phyloP scores from a whole-genome alignment of 2,888 invertebrate genomes.

The Xanthia togata region DNA sequence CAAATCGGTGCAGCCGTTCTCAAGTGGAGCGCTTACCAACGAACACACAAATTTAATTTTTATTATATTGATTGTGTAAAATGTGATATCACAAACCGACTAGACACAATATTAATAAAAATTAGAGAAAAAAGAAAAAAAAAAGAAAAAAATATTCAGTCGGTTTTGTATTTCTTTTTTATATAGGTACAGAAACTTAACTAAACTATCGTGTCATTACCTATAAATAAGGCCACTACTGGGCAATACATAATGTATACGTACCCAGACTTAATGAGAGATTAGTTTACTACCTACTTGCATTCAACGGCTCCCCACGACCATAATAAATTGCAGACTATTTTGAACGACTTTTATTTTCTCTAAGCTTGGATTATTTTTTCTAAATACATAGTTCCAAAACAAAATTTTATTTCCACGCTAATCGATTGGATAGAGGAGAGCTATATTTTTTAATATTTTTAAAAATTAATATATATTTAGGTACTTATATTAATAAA shows the following conservation, averaged over 20 bases:
- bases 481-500: too few relatives aligned
- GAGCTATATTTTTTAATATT: background rate
- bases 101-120: too few relatives aligned
- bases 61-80: too few relatives aligned
- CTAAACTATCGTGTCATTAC: background rate
- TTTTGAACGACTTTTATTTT: background rate
- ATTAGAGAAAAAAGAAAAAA: too few relatives aligned
- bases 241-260: background rate
- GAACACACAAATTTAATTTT: too few relatives aligned
- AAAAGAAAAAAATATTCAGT: too few relatives aligned
- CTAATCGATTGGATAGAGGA: background rate
- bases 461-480: too few relatives aligned
- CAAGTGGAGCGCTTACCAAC: too few relatives aligned
- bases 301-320: constrained; percentile 24
- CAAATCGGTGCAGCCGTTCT: too few relatives aligned
- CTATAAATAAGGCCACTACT: background rate
- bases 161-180: too few relatives aligned
- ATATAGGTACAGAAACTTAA: background rate
- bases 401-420: background rate
- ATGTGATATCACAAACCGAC: too few relatives aligned
- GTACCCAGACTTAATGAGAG: background rate
- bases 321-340: constrained; percentile 10
- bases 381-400: background rate
- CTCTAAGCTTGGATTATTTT: background rate
- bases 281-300: constrained; percentile 5